Conservation (phyloP, 2,797 vertebrate species). For the Heterohyrax brucei region DNA sequence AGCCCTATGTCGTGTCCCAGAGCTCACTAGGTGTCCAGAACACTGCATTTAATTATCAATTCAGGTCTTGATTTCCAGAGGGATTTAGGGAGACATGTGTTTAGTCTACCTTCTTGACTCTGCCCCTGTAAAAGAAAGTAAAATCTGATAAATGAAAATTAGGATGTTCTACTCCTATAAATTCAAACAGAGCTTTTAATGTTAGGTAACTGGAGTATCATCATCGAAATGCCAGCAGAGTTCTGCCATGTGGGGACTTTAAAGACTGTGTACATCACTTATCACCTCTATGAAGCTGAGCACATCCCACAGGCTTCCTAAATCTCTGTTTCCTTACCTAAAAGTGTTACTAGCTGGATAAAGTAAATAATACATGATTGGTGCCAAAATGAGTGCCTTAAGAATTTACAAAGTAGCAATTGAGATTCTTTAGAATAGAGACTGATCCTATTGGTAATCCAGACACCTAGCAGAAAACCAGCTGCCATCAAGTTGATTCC, state of each 20-base stretch:
- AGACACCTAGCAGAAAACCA: background rate
- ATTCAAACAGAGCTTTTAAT: constrained; percentile 29
- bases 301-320: background rate
- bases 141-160: constrained; percentile 47
- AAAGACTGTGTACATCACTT: background rate
- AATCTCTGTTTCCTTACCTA: background rate
- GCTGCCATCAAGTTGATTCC: no score
- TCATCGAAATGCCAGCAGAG: background rate
- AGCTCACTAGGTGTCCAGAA: no score
- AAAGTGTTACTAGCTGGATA: background rate
- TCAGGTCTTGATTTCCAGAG: no score
- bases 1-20: no score
- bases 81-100: no score
- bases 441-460: background rate
- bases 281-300: background rate
- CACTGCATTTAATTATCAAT: no score
- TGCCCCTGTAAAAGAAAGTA: constrained; percentile 32
- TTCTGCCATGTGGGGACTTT: background rate
- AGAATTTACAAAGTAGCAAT: background rate
- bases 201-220: background rate
- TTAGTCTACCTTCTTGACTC: no score
- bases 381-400: background rate
- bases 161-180: constrained; percentile 27
- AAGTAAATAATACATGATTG: background rate
- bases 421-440: background rate